Evolutionary conservation across 2,888 invertebrate species (phyloP).

Genomic region (Myathropa florea): DNA sequence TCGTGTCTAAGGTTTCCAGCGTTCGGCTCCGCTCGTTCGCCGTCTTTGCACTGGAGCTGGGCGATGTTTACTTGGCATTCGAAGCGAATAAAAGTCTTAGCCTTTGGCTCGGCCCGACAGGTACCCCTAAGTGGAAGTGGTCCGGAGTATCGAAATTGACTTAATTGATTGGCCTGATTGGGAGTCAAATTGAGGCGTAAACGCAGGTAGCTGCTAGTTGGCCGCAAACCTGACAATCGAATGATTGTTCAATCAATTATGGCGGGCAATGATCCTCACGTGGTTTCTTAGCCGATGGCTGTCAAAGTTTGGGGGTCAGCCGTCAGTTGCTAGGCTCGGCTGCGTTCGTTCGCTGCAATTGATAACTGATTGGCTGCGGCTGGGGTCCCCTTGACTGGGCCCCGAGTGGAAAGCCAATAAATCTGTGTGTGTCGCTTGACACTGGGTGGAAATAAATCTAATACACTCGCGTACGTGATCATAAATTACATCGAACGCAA

Average conservation of each 20-base stretch:
- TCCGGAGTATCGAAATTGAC: neutral
- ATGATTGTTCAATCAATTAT: conserved; percentile 7
- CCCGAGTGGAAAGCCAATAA: conserved; percentile 15
- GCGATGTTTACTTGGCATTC: conserved; percentile 34
- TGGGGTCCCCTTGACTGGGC: no score
- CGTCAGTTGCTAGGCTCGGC: neutral
- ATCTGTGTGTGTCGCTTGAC: conserved; percentile 23
- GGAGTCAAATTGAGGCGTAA: conserved; percentile 8
- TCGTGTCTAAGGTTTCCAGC: conserved; percentile 26
- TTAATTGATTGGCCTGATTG: conserved; percentile 22
- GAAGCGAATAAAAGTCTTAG: neutral
- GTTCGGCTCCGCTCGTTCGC: neutral
- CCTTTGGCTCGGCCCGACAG: conserved; percentile 11
- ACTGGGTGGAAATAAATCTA: conserved; percentile 25
- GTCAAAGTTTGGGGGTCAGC: conserved; percentile 24
- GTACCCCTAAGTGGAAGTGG: neutral
- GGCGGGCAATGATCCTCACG: conserved; percentile 19
- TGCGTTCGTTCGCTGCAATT: neutral
- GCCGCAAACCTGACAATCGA: conserved; percentile 10
- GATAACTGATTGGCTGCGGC: neutral
- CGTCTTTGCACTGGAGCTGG: conserved; percentile 29
- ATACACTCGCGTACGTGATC: neutral
- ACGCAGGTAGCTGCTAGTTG: conserved; percentile 4
- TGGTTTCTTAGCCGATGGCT: neutral
- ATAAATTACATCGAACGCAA: conserved; percentile 23